These are phyloP conservation scores for Pampus argenteus DNA, from an alignment of 2,797 vertebrate species.

Conservation along the genomic window DNA sequence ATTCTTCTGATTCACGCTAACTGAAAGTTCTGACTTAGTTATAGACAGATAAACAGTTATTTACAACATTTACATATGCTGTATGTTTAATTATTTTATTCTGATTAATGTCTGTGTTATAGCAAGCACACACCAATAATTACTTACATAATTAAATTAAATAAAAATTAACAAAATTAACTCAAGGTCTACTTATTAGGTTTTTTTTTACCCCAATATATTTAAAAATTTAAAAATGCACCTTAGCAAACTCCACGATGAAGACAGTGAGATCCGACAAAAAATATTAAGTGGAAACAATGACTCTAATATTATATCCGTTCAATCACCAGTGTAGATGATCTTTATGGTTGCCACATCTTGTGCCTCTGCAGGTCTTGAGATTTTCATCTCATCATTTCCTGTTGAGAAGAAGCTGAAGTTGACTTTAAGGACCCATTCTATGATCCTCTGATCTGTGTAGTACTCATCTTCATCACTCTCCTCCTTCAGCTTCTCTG, in stretches of 20 bases:
- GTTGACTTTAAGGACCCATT: slow-evolving; percentile 83
- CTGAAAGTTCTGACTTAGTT: too few species aligned
- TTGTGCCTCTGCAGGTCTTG: slow-evolving; percentile 70
- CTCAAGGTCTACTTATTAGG: background rate
- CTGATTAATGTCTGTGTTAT: background rate
- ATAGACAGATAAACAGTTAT: too few species aligned
- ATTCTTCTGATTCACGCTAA: too few species aligned
- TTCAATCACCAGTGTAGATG: slow-evolving; percentile 75
- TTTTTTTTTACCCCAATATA: background rate
- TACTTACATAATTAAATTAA: too few species aligned
- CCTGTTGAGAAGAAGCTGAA: slow-evolving; percentile 74
- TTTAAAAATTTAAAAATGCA: too few species aligned
- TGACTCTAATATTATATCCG: background rate
- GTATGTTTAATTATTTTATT: too few species aligned
- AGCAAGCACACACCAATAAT: background rate
- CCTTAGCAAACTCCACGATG: background rate
- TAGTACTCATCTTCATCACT: slow-evolving; percentile 73
- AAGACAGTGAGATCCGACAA: background rate
- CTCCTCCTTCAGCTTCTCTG: slow-evolving; percentile 41
- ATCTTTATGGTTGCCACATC: slow-evolving; percentile 83
- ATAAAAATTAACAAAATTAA: too few species aligned
- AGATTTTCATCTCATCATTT: slow-evolving; percentile 40
- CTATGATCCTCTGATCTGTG: slow-evolving; percentile 79
- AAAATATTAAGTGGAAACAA: background rate
- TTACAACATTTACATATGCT: too few species aligned